phyloP scores from a whole-genome alignment of 2,888 invertebrate species.

The Pollenia labialis region DNA sequence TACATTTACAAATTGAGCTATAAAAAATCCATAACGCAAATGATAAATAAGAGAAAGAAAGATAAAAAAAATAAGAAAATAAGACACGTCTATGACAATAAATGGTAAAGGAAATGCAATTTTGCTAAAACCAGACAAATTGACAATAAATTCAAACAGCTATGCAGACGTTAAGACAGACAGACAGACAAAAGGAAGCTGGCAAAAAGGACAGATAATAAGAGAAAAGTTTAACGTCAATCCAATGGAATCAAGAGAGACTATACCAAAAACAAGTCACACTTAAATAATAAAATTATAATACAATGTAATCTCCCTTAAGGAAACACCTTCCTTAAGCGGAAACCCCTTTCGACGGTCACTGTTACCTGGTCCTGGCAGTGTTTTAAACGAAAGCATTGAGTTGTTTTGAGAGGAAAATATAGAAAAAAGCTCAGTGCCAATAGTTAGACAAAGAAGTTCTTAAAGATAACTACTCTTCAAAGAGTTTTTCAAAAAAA shows the following conservation, averaged over 20 bases:
- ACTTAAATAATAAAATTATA: not conserved
- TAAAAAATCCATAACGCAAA: slow-evolving; percentile 51
- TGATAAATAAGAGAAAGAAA: slow-evolving; percentile 28
- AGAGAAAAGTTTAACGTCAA: slow-evolving; percentile 22
- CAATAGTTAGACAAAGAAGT: too few species aligned
- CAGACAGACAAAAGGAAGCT: not conserved
- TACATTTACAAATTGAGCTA: slow-evolving; percentile 33
- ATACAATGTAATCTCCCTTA: not conserved
- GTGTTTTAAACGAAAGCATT: too few species aligned
- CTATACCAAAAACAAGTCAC: slow-evolving; percentile 11
- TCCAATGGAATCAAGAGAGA: not conserved
- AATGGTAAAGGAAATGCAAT: slow-evolving; percentile 73
- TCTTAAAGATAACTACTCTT: too few species aligned
- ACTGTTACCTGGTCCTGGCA: too few species aligned
- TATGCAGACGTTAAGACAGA: slow-evolving; percentile 2
- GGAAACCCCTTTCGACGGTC: too few species aligned
- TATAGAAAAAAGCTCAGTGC: too few species aligned
- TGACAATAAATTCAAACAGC: slow-evolving; percentile 63
- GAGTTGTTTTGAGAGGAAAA: too few species aligned
- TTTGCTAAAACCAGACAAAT: slow-evolving; percentile 72
- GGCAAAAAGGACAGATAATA: slow-evolving; percentile 5
- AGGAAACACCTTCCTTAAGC: too few species aligned
- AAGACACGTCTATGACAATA: slow-evolving; percentile 18
- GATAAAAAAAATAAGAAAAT: slow-evolving; percentile 15
- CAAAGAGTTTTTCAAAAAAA: too few species aligned